Percentiles rank a stretch among this genome's conserved stretches.
phyloP scores from a whole-genome alignment of 2,797 vertebrate species.

The Premnoplex brunnescens region DNA sequence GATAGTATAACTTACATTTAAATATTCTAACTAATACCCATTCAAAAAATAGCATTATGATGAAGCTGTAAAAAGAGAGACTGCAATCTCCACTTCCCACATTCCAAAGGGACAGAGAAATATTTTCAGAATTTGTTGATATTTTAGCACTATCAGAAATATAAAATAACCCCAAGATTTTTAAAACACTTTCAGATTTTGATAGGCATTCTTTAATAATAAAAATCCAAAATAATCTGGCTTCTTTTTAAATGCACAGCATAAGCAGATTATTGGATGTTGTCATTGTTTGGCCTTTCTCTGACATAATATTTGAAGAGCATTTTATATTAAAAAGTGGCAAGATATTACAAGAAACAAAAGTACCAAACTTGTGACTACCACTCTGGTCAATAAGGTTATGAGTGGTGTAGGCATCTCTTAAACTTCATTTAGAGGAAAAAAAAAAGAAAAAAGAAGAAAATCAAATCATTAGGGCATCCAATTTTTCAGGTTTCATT shows the following conservation, averaged over 20 bases:
- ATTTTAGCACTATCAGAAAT: neutral
- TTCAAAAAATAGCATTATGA: neutral
- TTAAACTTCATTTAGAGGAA: neutral
- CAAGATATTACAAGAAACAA: neutral
- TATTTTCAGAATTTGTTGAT: constrained; percentile 12
- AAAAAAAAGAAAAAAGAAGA: too few relatives aligned
- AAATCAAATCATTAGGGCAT: neutral
- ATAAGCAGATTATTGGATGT: neutral
- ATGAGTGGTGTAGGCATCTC: neutral
- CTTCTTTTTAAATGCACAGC: neutral
- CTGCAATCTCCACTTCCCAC: neutral
- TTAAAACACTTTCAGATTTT: neutral
- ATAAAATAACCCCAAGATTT: neutral
- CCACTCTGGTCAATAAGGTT: neutral
- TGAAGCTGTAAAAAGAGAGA: neutral
- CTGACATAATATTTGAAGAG: neutral
- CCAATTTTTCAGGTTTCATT: neutral
- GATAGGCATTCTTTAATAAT: neutral
- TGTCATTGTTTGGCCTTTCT: neutral
- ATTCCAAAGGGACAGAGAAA: neutral
- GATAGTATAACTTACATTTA: neutral
- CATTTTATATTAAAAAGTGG: neutral
- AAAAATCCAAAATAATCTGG: neutral
- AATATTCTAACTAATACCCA: neutral
- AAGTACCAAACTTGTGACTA: neutral